phyloP scores from a whole-genome alignment of 2,113 vertebrate species.

The Aplodontia rufa region DNA sequence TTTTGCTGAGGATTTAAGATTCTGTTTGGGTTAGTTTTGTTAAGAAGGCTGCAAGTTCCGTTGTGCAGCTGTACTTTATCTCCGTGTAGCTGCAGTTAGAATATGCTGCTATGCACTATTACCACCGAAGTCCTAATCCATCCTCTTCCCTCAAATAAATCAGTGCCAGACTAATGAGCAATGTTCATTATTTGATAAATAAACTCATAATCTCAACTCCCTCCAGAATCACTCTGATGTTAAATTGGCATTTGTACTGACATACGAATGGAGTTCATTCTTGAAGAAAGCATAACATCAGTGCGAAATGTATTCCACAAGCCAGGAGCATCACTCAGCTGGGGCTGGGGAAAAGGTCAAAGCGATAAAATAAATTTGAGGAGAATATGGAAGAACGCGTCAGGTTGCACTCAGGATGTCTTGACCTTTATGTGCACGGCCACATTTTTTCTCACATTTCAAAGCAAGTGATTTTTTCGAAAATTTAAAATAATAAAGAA shows the following conservation, averaged over 20 bases:
- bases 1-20: neutral
- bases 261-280: neutral
- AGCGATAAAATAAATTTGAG: slow-evolving; percentile 33
- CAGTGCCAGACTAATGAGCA: neutral
- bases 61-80: neutral
- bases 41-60: neutral
- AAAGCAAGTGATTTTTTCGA: neutral
- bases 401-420: neutral
- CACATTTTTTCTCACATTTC: neutral
- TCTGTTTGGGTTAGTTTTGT: neutral
- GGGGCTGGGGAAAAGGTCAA: slow-evolving; percentile 46
- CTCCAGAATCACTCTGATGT: neutral
- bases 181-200: neutral
- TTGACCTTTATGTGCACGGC: slow-evolving; percentile 44
- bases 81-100: neutral
- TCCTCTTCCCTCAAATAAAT: neutral
- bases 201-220: neutral
- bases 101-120: too few species aligned
- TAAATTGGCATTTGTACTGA: slow-evolving; percentile 11
- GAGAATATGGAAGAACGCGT: neutral
- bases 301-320: neutral
- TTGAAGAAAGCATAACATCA: neutral
- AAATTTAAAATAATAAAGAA: neutral
- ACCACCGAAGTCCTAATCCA: neutral
- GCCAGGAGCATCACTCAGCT: neutral